Conservation (phyloP, 1,140 invertebrate genomes). For the Drosophila guanche region DNA sequence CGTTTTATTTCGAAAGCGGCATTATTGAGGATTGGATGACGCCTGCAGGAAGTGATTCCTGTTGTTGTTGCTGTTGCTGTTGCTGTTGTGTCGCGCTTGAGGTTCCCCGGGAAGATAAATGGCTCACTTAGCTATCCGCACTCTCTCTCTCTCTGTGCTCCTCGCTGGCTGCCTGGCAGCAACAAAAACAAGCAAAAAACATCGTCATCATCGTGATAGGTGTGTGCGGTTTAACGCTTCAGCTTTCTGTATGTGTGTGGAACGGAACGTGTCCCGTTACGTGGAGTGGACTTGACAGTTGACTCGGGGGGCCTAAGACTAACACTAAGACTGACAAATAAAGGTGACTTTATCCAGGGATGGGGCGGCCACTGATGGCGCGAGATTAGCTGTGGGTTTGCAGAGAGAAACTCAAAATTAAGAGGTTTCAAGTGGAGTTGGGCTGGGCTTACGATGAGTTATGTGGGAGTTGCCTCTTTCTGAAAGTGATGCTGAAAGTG, state of each 20-base stretch:
- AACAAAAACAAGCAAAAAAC: slow-evolving; percentile 24
- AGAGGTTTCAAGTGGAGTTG: background rate
- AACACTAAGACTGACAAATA: slow-evolving; percentile 66
- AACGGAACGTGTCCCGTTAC: slow-evolving; percentile 48
- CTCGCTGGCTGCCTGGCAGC: slow-evolving; percentile 18
- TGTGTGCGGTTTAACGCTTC: slow-evolving; percentile 80
- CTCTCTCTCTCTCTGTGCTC: background rate
- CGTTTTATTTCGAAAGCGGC: slow-evolving; percentile 74
- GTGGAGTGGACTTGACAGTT: slow-evolving; percentile 43
- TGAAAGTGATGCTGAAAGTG: no score
- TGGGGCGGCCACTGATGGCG: slow-evolving; percentile 54
- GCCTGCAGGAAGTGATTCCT: slow-evolving; percentile 72
- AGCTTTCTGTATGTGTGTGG: slow-evolving; percentile 42
- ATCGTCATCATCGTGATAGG: slow-evolving; percentile 59
- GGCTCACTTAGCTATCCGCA: slow-evolving; percentile 77
- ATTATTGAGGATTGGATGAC: slow-evolving; percentile 80
- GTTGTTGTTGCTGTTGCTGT: slow-evolving; percentile 36
- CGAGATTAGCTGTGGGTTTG: slow-evolving; percentile 37
- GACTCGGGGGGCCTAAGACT: slow-evolving; percentile 50
- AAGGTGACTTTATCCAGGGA: slow-evolving; percentile 72
- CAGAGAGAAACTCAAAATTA: background rate
- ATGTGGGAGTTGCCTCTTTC: background rate
- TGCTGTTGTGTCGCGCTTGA: slow-evolving; percentile 76
- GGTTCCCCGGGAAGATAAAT: slow-evolving; percentile 82
- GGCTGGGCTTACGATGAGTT: background rate